phyloP scores from a whole-genome alignment of 23 tunicate genomes.

The Styela clava region DNA sequence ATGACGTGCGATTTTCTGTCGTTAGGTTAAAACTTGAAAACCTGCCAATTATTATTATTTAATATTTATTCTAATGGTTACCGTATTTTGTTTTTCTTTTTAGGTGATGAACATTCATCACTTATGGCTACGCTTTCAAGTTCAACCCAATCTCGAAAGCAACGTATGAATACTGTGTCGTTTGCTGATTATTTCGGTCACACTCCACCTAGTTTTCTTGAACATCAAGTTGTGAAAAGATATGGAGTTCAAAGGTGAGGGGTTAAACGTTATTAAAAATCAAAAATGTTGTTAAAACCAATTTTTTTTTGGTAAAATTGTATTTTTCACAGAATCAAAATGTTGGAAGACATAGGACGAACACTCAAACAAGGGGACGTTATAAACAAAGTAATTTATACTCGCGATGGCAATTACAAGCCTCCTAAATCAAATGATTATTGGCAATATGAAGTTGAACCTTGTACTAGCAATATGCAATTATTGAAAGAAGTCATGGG shows the following conservation, averaged over 20 bases:
- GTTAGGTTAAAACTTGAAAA: too few species aligned
- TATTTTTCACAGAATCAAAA: slow-evolving; percentile 41
- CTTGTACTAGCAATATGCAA: slow-evolving; percentile 2
- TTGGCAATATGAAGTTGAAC: slow-evolving; percentile 8
- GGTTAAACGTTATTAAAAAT: not conserved
- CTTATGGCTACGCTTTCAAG: slow-evolving; percentile 33
- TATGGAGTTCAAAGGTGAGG: slow-evolving; percentile 61
- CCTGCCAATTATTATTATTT: too few species aligned
- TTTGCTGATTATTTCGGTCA: slow-evolving; percentile 58
- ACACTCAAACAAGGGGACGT: slow-evolving; percentile 44
- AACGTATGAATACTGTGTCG: slow-evolving; percentile 50
- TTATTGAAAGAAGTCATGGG: slow-evolving; percentile 12
- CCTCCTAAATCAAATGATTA: slow-evolving; percentile 16
- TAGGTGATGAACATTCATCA: slow-evolving; percentile 20
- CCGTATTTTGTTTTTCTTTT: too few species aligned
- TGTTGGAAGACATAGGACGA: slow-evolving; percentile 76
- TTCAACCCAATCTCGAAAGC: slow-evolving; percentile 51
- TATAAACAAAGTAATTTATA: slow-evolving; percentile 43
- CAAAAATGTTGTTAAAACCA: too few species aligned
- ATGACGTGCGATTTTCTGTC: too few species aligned
- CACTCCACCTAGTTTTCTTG: slow-evolving; percentile 31
- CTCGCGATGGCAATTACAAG: slow-evolving; percentile 29
- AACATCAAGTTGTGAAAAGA: slow-evolving; percentile 53
- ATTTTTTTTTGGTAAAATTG: too few species aligned
- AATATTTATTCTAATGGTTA: too few species aligned